These are phyloP conservation scores for Sycophila sp. DNA, from an alignment of 1,140 invertebrate species.

Conservation along the genomic window DNA sequence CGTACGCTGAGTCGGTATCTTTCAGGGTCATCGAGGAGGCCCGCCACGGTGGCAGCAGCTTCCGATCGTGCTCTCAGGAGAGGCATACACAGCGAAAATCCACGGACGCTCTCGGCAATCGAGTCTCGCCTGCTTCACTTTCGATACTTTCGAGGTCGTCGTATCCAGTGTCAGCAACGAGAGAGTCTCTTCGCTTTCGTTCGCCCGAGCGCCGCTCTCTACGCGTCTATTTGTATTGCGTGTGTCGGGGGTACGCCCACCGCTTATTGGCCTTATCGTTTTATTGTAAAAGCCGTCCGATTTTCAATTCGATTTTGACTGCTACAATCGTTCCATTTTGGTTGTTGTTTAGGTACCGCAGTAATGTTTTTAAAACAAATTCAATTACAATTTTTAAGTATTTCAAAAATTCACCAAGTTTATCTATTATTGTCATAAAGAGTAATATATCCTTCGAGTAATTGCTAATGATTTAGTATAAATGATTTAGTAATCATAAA, in stretches of 20 bases:
- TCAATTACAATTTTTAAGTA: too few species aligned
- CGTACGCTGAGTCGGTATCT: background rate
- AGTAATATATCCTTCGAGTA: too few species aligned
- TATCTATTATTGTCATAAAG: too few species aligned
- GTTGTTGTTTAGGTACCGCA: too few species aligned
- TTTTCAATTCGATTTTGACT: background rate
- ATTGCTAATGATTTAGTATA: too few species aligned
- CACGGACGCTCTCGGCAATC: background rate
- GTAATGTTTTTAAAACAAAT: too few species aligned
- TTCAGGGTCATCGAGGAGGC: constrained; percentile 32
- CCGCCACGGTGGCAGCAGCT: constrained; percentile 17
- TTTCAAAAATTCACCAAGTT: too few species aligned
- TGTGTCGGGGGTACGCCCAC: background rate
- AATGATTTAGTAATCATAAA: too few species aligned
- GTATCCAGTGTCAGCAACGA: constrained; percentile 49
- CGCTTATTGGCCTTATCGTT: background rate
- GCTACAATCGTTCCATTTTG: background rate
- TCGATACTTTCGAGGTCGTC: constrained; percentile 59
- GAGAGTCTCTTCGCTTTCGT: constrained; percentile 56
- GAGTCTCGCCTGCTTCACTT: constrained; percentile 54
- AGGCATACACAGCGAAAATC: constrained; percentile 15
- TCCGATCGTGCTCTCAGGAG: constrained; percentile 3
- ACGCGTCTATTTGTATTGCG: constrained; percentile 20
- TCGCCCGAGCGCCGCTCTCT: constrained; percentile 52
- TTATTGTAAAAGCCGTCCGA: background rate